Conservation (phyloP, 2,113 vertebrate genomes). For the Catharus minimus region DNA sequence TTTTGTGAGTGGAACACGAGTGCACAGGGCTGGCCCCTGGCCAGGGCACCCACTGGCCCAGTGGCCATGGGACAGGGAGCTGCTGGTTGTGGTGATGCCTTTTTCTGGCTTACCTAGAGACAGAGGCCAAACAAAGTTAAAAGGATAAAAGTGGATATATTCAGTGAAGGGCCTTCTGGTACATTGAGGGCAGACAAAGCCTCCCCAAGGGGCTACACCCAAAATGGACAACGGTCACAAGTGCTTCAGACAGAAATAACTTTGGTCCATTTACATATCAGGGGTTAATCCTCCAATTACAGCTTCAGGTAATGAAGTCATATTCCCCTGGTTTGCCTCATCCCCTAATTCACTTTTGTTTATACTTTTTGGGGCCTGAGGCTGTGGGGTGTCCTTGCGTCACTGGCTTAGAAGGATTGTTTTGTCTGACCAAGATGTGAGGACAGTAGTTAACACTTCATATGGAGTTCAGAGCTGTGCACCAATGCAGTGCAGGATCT, state of each 20-base stretch:
- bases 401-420: not conserved
- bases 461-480: not conserved
- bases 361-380: not conserved
- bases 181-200: too few species aligned
- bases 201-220: not conserved
- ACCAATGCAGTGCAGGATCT: not conserved
- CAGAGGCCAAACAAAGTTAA: too few species aligned
- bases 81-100: not conserved
- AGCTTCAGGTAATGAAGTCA: not conserved
- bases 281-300: not conserved
- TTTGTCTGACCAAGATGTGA: not conserved
- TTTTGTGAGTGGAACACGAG: not conserved
- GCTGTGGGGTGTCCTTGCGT: not conserved
- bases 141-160: not conserved
- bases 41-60: not conserved
- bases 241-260: not conserved
- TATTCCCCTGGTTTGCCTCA: not conserved
- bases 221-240: not conserved
- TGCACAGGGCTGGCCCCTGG: not conserved
- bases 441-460: too few species aligned
- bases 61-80: not conserved
- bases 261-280: not conserved
- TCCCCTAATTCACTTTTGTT: not conserved
- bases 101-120: too few species aligned
- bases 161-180: not conserved